Conservation (phyloP, 1,140 invertebrate genomes). For the Drosophila equinoxialis region DNA sequence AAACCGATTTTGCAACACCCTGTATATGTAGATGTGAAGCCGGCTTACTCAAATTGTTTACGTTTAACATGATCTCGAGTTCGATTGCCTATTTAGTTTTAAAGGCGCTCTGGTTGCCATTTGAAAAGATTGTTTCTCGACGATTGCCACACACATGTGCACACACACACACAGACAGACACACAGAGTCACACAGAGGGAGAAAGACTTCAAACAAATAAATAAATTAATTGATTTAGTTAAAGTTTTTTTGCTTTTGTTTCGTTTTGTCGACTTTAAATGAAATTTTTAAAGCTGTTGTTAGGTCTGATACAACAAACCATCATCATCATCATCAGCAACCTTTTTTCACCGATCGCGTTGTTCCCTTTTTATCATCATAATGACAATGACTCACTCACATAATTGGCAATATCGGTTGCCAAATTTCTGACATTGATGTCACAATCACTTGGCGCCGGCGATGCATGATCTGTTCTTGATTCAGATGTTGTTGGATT, state of each 20-base stretch:
- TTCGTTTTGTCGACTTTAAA: conserved; percentile 20
- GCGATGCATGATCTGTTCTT: background rate
- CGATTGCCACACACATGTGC: conserved; percentile 61
- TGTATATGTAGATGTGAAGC: conserved; percentile 44
- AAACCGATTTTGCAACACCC: conserved; percentile 40
- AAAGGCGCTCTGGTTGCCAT: conserved; percentile 38
- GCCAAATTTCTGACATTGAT: conserved; percentile 56
- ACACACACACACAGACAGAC: background rate
- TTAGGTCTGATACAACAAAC: background rate
- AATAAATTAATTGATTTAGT: conserved; percentile 78
- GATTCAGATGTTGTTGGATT: background rate
- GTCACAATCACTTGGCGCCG: conserved; percentile 23
- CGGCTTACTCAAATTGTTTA: conserved; percentile 72
- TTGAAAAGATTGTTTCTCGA: conserved; percentile 59
- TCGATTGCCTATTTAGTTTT: conserved; percentile 59
- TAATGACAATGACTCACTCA: conserved; percentile 42
- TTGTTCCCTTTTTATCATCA: conserved; percentile 6
- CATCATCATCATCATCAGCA: conserved; percentile 6
- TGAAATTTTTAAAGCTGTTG: conserved; percentile 49
- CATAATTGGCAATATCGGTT: conserved; percentile 73
- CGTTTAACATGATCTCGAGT: conserved; percentile 48
- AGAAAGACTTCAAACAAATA: conserved; percentile 42
- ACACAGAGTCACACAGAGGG: background rate
- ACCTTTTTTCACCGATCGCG: background rate
- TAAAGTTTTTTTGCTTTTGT: conserved; percentile 31